Evolutionary conservation across 1,140 invertebrate species (phyloP).

Genomic region (Nasonia vitripennis): DNA sequence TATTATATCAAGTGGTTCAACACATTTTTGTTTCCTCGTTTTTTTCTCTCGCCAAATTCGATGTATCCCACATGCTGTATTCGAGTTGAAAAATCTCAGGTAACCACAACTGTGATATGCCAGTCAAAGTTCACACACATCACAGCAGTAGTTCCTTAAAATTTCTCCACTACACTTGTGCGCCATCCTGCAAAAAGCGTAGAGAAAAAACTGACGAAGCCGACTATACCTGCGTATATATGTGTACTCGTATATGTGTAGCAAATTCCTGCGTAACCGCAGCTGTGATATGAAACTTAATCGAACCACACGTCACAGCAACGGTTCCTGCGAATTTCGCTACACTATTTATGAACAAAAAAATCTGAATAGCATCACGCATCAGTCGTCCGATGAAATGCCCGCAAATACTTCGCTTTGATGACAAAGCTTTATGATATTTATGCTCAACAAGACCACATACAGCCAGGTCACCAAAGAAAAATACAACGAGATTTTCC

Average conservation of each 20-base stretch:
- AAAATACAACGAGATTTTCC: not conserved
- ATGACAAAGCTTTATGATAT: slow-evolving; percentile 32
- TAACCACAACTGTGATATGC: slow-evolving; percentile 39
- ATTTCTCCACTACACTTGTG: not conserved
- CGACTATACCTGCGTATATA: too few relatives aligned
- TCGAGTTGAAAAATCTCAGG: not conserved
- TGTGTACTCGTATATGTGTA: too few relatives aligned
- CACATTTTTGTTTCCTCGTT: too few relatives aligned
- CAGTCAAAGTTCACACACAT: not conserved
- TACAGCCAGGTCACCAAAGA: slow-evolving; percentile 41
- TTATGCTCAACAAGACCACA: not conserved
- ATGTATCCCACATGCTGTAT: too few relatives aligned
- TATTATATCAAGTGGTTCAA: too few relatives aligned
- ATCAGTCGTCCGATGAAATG: not conserved
- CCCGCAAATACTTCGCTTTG: slow-evolving; percentile 14
- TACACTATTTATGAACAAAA: not conserved
- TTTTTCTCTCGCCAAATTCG: too few relatives aligned
- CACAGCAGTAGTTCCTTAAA: slow-evolving; percentile 16
- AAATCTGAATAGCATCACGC: not conserved
- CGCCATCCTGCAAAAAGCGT: not conserved
- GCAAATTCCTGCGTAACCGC: not conserved
- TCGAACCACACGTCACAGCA: slow-evolving; percentile 4
- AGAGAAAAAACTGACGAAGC: not conserved
- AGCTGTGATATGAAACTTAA: slow-evolving; percentile 29
- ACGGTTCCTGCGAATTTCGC: slow-evolving; percentile 1